These are phyloP conservation scores for Dysidea cf. avara DNA, from an alignment of 37 sponge, comb jelly and placozoan genomes.

Conservation along the genomic window DNA sequence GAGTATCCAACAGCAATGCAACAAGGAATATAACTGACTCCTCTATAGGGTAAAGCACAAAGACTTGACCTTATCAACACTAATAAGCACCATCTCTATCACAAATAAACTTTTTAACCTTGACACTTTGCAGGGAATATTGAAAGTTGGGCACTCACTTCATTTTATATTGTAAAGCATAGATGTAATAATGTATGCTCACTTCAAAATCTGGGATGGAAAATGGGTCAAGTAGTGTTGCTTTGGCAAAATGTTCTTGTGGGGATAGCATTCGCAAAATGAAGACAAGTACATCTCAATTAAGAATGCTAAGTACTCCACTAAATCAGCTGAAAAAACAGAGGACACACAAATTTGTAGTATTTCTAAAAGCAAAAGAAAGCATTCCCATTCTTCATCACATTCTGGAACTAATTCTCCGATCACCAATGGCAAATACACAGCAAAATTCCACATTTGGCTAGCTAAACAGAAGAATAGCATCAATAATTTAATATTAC, in stretches of 20 bases:
- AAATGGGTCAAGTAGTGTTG: slow-evolving; percentile 41
- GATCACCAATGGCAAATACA: slow-evolving; percentile 12
- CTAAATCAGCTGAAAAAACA: neutral
- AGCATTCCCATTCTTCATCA: slow-evolving; percentile 36
- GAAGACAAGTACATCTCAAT: slow-evolving; percentile 11
- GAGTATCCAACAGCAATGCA: too few relatives aligned
- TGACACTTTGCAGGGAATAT: too few relatives aligned
- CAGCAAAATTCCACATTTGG: slow-evolving; percentile 31
- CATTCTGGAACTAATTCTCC: slow-evolving; percentile 21
- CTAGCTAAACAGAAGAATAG: neutral
- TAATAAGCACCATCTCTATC: too few relatives aligned
- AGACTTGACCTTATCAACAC: too few relatives aligned
- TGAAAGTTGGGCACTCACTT: neutral
- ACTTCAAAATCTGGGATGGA: slow-evolving; percentile 12
- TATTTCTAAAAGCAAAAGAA: slow-evolving; percentile 28
- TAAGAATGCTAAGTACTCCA: slow-evolving; percentile 15
- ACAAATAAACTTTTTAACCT: too few relatives aligned
- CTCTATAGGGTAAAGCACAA: too few relatives aligned
- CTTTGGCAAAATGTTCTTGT: slow-evolving; percentile 3
- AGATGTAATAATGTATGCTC: neutral
- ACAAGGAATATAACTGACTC: too few relatives aligned
- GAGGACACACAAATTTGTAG: slow-evolving; percentile 1
- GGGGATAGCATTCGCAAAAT: slow-evolving; percentile 22
- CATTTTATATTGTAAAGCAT: neutral
- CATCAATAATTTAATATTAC: neutral